These are phyloP conservation scores for Vireo griseus DNA, from an alignment of 2,797 vertebrate genomes.

Conservation along the genomic window DNA sequence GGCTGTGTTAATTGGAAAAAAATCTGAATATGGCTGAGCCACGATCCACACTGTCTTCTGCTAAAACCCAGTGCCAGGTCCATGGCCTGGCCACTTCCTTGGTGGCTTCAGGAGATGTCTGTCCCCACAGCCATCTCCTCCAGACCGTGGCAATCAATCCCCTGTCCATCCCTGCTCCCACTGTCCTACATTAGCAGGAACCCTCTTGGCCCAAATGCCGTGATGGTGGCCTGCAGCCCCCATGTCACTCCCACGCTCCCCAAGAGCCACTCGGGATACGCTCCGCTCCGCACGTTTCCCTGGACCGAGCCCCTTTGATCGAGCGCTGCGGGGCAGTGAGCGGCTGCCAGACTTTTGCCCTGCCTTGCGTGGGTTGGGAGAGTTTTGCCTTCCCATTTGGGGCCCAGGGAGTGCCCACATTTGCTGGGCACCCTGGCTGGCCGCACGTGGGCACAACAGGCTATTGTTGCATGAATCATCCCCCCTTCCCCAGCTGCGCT, in stretches of 20 bases:
- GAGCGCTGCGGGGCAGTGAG: background rate
- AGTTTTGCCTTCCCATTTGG: background rate
- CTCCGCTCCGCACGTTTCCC: background rate
- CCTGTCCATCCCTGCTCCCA: background rate
- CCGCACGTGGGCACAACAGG: background rate
- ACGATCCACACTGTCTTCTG: background rate
- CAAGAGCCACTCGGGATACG: rapidly evolving
- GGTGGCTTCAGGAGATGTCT: background rate
- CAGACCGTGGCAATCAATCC: too few relatives aligned
- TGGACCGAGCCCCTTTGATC: background rate
- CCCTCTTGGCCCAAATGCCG: background rate
- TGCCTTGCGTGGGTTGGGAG: background rate
- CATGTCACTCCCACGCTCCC: rapidly evolving
- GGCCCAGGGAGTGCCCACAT: background rate
- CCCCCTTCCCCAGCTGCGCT: background rate
- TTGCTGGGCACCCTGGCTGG: background rate
- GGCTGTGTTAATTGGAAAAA: background rate
- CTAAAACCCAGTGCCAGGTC: background rate
- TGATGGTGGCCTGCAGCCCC: background rate
- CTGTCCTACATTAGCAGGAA: rapidly evolving
- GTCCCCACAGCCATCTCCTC: background rate
- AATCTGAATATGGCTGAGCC: background rate
- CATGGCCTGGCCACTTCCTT: rapidly evolving
- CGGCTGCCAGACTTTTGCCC: background rate
- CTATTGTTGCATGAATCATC: rapidly evolving